These are phyloP conservation scores for Trichomalopsis sarcophagae DNA, from an alignment of 1,140 invertebrate species.

Conservation along the genomic window DNA sequence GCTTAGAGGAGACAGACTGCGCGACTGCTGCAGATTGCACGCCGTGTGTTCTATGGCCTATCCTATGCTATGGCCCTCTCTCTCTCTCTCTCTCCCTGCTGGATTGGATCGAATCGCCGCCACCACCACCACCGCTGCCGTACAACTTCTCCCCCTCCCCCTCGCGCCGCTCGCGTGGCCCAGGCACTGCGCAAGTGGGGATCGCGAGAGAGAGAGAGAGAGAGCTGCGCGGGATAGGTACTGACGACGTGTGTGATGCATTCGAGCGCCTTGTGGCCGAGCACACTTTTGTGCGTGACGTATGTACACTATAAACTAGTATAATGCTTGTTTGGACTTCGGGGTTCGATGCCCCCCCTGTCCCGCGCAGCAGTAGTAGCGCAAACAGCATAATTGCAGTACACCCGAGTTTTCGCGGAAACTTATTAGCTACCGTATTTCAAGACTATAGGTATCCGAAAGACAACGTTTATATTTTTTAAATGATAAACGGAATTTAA, in stretches of 20 bases:
- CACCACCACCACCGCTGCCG: neutral
- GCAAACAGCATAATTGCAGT: too few species aligned
- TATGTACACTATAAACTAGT: neutral
- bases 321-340: neutral
- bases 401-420: too few species aligned
- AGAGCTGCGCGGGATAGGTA: too few species aligned
- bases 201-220: too few species aligned
- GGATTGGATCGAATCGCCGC: neutral
- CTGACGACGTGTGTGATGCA: too few species aligned
- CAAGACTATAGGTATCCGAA: too few species aligned
- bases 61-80: neutral
- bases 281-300: neutral
- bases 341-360: slow-evolving; percentile 25
- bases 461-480: too few species aligned
- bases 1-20: slow-evolving; percentile 1
- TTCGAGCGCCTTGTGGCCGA: neutral
- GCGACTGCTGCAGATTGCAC: neutral
- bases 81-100: neutral
- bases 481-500: too few species aligned
- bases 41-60: neutral
- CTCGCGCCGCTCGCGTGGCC: neutral
- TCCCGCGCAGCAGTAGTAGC: neutral
- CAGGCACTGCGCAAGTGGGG: neutral
- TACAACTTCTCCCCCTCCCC: neutral
- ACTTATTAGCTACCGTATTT: too few species aligned